Evolutionary conservation across 2,888 invertebrate genomes (phyloP).

Genomic region (Amphimallon solstitiale): DNA sequence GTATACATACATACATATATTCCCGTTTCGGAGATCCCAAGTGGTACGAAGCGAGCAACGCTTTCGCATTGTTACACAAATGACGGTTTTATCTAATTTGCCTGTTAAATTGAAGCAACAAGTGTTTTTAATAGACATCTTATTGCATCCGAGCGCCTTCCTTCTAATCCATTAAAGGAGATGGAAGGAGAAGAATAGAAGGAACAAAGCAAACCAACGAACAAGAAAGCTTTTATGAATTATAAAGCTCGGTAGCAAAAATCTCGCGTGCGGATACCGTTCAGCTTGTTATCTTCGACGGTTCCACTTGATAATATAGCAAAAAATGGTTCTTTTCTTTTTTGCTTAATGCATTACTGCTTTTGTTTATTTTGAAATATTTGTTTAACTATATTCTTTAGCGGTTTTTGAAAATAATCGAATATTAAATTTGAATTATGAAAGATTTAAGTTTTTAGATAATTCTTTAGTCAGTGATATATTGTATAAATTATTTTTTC

Average conservation of each 20-base stretch:
- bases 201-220: slow-evolving; percentile 28
- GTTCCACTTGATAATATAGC: slow-evolving; percentile 12
- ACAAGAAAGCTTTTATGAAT: slow-evolving; percentile 33
- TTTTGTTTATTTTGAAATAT: slow-evolving; percentile 12
- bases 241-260: slow-evolving; percentile 25
- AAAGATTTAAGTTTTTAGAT: too few relatives aligned
- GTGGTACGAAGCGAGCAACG: slow-evolving; percentile 27
- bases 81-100: slow-evolving; percentile 59
- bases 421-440: too few relatives aligned
- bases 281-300: slow-evolving; percentile 16
- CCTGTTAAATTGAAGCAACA: slow-evolving; percentile 60
- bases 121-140: slow-evolving; percentile 57
- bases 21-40: slow-evolving; percentile 31
- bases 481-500: too few relatives aligned
- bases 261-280: slow-evolving; percentile 7
- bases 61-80: slow-evolving; percentile 50
- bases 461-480: too few relatives aligned
- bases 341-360: background rate
- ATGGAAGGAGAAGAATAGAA: slow-evolving; percentile 25
- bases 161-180: slow-evolving; percentile 35
- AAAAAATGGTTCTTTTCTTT: slow-evolving; percentile 11
- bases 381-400: too few relatives aligned
- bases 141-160: slow-evolving; percentile 37
- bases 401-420: too few relatives aligned
- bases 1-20: slow-evolving; percentile 14